Conservation (phyloP, 2,888 invertebrate genomes). For the Colletes collaris region DNA sequence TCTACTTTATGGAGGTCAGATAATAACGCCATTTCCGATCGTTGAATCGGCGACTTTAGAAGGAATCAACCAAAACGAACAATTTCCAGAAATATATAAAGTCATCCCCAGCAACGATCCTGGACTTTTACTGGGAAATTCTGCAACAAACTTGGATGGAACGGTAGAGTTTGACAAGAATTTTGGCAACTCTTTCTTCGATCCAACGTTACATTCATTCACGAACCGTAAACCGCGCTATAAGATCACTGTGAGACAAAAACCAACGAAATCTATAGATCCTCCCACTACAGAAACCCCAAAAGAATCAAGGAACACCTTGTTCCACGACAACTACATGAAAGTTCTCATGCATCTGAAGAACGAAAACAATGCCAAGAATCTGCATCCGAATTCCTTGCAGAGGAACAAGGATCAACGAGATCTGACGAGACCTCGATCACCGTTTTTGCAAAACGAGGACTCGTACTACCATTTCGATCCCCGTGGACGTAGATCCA, state of each 20-base stretch:
- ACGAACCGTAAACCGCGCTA: constrained; percentile 47
- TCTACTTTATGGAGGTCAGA: background rate
- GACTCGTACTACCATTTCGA: constrained; percentile 57
- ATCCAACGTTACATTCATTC: background rate
- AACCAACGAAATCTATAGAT: constrained; percentile 24
- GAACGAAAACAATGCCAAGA: constrained; percentile 12
- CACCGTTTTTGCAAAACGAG: constrained; percentile 54
- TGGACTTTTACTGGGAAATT: background rate
- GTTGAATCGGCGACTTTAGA: background rate
- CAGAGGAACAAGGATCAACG: constrained; percentile 26
- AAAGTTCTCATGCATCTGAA: constrained; percentile 53
- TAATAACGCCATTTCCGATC: constrained; percentile 5
- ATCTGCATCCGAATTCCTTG: background rate
- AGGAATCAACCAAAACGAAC: background rate
- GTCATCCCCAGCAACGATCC: background rate
- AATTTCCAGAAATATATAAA: background rate
- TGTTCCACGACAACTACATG: constrained; percentile 34
- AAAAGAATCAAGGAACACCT: background rate
- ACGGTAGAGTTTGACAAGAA: constrained; percentile 2
- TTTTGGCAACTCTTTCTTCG: background rate
- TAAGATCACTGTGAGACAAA: constrained; percentile 50
- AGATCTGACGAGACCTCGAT: constrained; percentile 54
- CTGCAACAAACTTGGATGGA: background rate
- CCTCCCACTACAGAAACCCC: background rate
- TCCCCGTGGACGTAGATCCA: background rate